A percentile compares a stretch with the other conserved stretches of the same genome.
Conservation (phyloP, 2,113 vertebrate genomes). For the Apaloderma vittatum region DNA sequence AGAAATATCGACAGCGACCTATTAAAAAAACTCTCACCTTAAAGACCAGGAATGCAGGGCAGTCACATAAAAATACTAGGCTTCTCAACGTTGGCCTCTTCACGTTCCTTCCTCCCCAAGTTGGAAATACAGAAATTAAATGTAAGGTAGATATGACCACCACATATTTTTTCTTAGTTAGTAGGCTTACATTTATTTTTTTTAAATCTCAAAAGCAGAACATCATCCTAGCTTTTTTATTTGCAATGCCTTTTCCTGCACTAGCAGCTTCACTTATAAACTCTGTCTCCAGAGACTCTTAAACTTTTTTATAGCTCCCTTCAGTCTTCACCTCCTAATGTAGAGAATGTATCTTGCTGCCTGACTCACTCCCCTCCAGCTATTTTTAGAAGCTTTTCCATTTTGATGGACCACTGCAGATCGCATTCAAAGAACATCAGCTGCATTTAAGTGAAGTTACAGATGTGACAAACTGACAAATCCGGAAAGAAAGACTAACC, state of each 20-base stretch:
- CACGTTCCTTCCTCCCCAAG: not conserved
- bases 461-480: constrained; percentile 36
- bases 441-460: not conserved
- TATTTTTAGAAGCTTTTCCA: constrained; percentile 53
- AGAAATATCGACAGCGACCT: not conserved
- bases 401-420: constrained; percentile 17
- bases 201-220: not conserved
- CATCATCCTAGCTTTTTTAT: not conserved
- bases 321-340: constrained; percentile 11
- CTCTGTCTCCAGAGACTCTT: not conserved
- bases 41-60: not conserved
- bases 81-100: not conserved
- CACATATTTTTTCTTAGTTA: not conserved
- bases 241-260: not conserved
- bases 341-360: not conserved
- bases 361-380: not conserved
- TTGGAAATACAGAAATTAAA: not conserved
- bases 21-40: not conserved
- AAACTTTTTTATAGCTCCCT: not conserved
- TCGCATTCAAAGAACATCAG: constrained; percentile 29
- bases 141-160: not conserved
- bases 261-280: constrained; percentile 24
- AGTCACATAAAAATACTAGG: not conserved
- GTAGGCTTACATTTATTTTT: not conserved
- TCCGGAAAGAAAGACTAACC: not conserved